Base-by-base conservation (phyloP, 1,140 invertebrate species). In the Aphelenchoides fujianensis region DNA sequence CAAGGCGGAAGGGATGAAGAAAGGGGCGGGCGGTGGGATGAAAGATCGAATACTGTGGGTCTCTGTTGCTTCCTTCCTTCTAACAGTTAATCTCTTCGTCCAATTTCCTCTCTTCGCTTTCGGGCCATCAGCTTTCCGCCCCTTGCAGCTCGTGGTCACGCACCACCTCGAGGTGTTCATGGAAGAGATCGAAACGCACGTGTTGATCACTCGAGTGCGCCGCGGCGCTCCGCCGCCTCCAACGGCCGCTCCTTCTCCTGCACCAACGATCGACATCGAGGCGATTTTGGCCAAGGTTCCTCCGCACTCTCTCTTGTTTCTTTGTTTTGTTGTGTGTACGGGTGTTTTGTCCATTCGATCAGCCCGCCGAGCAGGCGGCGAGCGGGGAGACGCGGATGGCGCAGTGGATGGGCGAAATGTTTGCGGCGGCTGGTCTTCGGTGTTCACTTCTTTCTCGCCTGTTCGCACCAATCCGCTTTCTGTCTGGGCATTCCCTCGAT, bases 121-220 rank as follows among this genome's bases (percentile, higher is more conserved):
- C 5, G 5, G 19, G 3, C 67, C 68, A 23, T n/a, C 19, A 71
- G 70, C 52, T 77, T 41, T 79, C n/a, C n/a, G n/a, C n/a, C n/a
- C n/a, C n/a, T n/a, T n/a, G n/a, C n/a, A 75, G 74, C 37, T 79
- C 16, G 69, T 75, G 30, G 76, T 77, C 34, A 79, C 71, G 2
- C 75, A 62, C 7, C 16, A 57, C 30, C 28, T 75, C 30, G 74
- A 75, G 55, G 35, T 75, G 9, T 28, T 28, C 28, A 62, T 75
- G 9, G 74, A 75, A 35, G 75, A 78, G 9, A 72, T 75, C 16
- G 74, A 75, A 35, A 75, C 74, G 3, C 16, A 31, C 19, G 67
- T 66, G 23, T 19, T 75, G 34, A 70, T 74, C 5, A 12, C 54
- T n/a, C 75, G 70, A 12, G 28, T 37, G 27, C 16, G 37, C 27